Conservation (phyloP, 2,888 invertebrate genomes). For the Embidobia sp. region DNA sequence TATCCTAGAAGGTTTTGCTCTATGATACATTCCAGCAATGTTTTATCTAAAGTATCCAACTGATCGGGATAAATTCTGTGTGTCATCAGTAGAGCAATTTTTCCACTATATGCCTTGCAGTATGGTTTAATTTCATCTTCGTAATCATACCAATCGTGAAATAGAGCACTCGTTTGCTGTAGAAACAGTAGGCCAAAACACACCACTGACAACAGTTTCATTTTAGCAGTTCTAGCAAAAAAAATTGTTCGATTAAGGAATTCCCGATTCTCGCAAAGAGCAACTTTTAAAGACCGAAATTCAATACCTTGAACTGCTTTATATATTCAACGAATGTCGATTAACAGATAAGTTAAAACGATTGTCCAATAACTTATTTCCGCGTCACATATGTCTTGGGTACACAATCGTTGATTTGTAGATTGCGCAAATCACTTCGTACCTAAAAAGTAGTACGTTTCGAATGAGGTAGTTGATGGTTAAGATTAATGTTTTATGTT, state of each 20-base stretch:
- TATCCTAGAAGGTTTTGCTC: constrained; percentile 35
- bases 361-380: constrained; percentile 33
- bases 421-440: constrained; percentile 42
- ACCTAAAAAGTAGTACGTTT: constrained; percentile 31
- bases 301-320: constrained; percentile 9
- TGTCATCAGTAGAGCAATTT: constrained; percentile 6
- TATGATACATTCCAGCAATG: constrained; percentile 22
- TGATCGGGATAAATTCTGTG: constrained; percentile 14
- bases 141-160: constrained; percentile 39
- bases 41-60: constrained; percentile 18
- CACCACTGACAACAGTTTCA: constrained; percentile 14
- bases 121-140: constrained; percentile 1
- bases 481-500: neutral
- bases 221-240: neutral
- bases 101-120: constrained; percentile 3
- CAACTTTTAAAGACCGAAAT: constrained; percentile 15
- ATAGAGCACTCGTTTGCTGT: constrained; percentile 11
- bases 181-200: constrained; percentile 19
- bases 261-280: neutral
- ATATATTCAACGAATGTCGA: constrained; percentile 28
- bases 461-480: neutral
- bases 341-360: constrained; percentile 35
- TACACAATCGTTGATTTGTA: constrained; percentile 25
- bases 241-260: too few relatives aligned
- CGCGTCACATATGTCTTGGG: constrained; percentile 37